phyloP scores from a whole-genome alignment of 2,888 invertebrate species.

The Sesia apiformis region DNA sequence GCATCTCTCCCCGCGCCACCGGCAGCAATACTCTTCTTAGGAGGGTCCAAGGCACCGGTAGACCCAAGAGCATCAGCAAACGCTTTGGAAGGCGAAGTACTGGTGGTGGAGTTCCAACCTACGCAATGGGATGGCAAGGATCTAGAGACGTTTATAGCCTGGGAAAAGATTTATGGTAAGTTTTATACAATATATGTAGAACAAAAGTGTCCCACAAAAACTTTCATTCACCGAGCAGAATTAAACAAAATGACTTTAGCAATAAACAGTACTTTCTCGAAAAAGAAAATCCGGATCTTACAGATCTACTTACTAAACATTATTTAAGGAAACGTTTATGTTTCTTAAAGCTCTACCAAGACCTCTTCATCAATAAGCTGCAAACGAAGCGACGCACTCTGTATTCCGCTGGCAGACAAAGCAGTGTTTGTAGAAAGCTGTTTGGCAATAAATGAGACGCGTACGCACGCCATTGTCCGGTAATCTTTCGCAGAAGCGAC shows the following conservation, averaged over 20 bases:
- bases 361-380: conserved; percentile 28
- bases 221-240: too few species aligned
- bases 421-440: conserved; percentile 67
- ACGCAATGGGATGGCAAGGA: conserved; percentile 71
- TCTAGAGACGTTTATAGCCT: conserved; percentile 57
- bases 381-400: conserved; percentile 29
- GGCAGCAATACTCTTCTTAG: conserved; percentile 69
- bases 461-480: conserved; percentile 61
- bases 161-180: conserved; percentile 69
- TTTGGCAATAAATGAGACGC: conserved; percentile 61
- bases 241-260: too few species aligned
- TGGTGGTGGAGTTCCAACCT: conserved; percentile 75
- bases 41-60: conserved; percentile 77
- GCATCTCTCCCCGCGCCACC: conserved; percentile 37
- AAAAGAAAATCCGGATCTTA: too few species aligned
- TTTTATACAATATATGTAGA: conserved; percentile 1
- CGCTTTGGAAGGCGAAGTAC: conserved; percentile 77
- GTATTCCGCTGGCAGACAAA: conserved; percentile 46
- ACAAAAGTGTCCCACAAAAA: too few species aligned
- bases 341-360: neutral
- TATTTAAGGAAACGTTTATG: neutral
- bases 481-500: conserved; percentile 67
- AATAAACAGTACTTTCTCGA: too few species aligned
- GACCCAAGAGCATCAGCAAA: conserved; percentile 74
- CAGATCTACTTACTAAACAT: too few species aligned